phyloP scores from a whole-genome alignment of 2,888 invertebrate species.

The Eremobia ochroleuca region DNA sequence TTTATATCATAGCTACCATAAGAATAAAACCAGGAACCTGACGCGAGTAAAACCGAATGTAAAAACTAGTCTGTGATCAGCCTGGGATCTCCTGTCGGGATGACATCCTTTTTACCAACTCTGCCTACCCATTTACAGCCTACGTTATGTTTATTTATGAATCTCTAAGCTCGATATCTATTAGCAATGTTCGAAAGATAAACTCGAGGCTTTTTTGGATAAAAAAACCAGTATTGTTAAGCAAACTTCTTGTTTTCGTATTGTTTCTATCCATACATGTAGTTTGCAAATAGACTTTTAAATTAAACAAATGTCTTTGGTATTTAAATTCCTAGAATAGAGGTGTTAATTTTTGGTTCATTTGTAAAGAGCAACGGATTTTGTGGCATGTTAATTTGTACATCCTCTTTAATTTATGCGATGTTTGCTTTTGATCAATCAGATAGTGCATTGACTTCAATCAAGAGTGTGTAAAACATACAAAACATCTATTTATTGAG shows the following conservation, averaged over 20 bases:
- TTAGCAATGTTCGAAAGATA: conserved; percentile 54
- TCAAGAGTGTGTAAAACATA: conserved; percentile 8
- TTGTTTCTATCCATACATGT: conserved; percentile 48
- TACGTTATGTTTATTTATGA: conserved; percentile 84
- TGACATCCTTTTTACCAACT: conserved; percentile 75
- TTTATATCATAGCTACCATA: conserved; percentile 53
- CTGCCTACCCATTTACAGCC: conserved; percentile 79
- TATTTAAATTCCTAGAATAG: conserved; percentile 46
- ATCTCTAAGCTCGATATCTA: conserved; percentile 70
- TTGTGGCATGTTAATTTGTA: conserved; percentile 39
- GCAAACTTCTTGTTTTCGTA: conserved; percentile 42
- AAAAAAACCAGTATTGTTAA: conserved; percentile 39
- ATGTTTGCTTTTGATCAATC: conserved; percentile 40
- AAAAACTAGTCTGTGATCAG: conserved; percentile 61
- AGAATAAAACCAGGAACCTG: conserved; percentile 56
- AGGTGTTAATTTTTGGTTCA: conserved; percentile 51
- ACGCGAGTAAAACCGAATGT: conserved; percentile 37
- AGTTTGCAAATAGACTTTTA: conserved; percentile 49
- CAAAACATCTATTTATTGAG: not conserved
- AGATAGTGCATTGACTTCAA: conserved; percentile 31
- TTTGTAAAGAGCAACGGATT: conserved; percentile 33
- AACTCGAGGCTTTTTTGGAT: conserved; percentile 26
- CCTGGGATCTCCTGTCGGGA: conserved; percentile 65
- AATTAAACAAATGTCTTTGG: conserved; percentile 34
- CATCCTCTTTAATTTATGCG: conserved; percentile 41